Base-by-base conservation (phyloP, 1,140 invertebrate species). In the Megalopta genalis region DNA sequence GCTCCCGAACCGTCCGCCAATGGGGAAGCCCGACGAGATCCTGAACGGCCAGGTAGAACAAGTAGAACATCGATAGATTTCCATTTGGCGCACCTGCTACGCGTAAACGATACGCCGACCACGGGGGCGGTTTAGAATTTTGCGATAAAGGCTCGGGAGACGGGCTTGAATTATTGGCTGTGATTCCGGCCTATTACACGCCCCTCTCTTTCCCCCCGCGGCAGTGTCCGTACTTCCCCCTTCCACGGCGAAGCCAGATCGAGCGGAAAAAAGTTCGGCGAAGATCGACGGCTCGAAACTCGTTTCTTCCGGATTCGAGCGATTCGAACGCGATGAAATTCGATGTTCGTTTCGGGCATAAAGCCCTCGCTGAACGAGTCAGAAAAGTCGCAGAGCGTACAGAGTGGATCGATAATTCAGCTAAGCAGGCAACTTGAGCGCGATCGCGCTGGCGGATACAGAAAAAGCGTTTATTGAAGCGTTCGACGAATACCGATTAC, bases 41-140 rank as follows among this genome's bases (percentile, higher is more conserved):
- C 60, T 2, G 21, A 46, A 42, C 71, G 25, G 18, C n/a, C 63
- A 74, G 77, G 71, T 67, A 67, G 70, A 66, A 74, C 77, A 67
- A 74, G 77, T 67, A 67, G 52, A 60, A 62, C 71, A 21, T 52
- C 77, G 62, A 73, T 73, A 67, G 77, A 73, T 73, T 73, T 79
- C 77, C 77, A 73, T 79, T 79, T 67, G 77, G 42, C 27, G 8
- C 77, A 79, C 77, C 77, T 79, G 77, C 63, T 72, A 78, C 77
- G 71, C 62, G 77, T 73, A 66, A 79, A 79, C 77, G 77, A 78
- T 72, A 65, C 76, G 67, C 59, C 32, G 68, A 71, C 60, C 76
- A 23, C 76, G 42, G 46, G 18, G 42, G 54, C 42, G 75, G 67
- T 70, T 77, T 70, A 71, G 75, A 71, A 77, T 77, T 77, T 77